phyloP scores from a whole-genome alignment of 2,888 invertebrate genomes.

The Protodeltote pygarga region DNA sequence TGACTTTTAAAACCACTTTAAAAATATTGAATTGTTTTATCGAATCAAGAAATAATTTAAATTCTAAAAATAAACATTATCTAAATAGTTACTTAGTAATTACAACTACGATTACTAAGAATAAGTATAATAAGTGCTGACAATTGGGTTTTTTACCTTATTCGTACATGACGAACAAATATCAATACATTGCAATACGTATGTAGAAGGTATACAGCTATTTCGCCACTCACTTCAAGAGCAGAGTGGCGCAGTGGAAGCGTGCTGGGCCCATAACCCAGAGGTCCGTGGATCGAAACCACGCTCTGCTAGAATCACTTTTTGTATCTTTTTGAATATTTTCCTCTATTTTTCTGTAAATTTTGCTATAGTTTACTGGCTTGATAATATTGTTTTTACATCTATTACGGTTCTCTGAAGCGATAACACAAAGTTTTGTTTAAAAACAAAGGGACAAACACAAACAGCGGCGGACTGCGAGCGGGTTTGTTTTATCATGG shows the following conservation, averaged over 20 bases:
- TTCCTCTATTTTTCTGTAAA: slow-evolving; percentile 26
- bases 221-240: slow-evolving; percentile 28
- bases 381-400: slow-evolving; percentile 30
- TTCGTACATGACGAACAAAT: no score
- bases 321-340: slow-evolving; percentile 37
- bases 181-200: no score
- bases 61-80: no score
- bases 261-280: slow-evolving; percentile 95
- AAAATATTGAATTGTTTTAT: not conserved
- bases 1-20: not conserved
- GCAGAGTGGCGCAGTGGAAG: slow-evolving; percentile 93
- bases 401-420: slow-evolving; percentile 43
- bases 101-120: no score
- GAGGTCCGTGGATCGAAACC: slow-evolving; percentile 96
- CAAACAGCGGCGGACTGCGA: slow-evolving; percentile 57
- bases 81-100: no score
- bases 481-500: slow-evolving; percentile 82
- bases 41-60: not conserved
- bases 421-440: slow-evolving; percentile 63
- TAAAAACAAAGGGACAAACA: slow-evolving; percentile 75
- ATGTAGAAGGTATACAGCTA: slow-evolving; percentile 16
- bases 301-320: slow-evolving; percentile 89
- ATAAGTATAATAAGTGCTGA: no score
- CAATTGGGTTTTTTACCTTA: not conserved
- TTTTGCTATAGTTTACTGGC: slow-evolving; percentile 7